These are phyloP conservation scores for Manis crassicaudata DNA, from an alignment of 2,797 vertebrate species.

Conservation along the genomic window DNA sequence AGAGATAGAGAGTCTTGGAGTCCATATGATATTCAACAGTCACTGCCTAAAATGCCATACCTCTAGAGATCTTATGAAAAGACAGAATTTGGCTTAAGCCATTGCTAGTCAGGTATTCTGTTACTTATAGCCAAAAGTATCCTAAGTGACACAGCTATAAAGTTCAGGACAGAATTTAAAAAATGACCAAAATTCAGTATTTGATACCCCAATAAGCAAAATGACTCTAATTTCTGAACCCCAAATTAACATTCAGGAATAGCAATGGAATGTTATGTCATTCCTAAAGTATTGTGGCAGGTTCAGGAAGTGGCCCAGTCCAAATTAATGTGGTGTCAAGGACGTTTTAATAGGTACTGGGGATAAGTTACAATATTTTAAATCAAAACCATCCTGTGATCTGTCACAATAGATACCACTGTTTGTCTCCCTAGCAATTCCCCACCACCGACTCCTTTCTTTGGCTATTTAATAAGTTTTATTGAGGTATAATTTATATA, in stretches of 20 bases:
- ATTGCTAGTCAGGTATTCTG: neutral
- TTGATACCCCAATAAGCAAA: slow-evolving; percentile 30
- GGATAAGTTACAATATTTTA: neutral
- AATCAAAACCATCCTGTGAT: slow-evolving; percentile 13
- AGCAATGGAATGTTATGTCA: neutral
- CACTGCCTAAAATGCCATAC: neutral
- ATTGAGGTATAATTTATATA: neutral
- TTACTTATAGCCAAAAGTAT: neutral
- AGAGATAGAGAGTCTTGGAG: neutral
- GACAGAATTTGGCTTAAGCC: neutral
- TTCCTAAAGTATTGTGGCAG: slow-evolving; percentile 6
- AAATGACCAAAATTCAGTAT: neutral
- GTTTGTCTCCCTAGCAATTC: neutral
- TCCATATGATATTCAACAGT: neutral
- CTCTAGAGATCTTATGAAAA: neutral
- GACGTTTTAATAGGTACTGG: slow-evolving; percentile 8
- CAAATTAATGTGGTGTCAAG: slow-evolving; percentile 25
- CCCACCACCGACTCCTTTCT: neutral
- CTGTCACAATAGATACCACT: neutral
- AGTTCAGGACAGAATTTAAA: slow-evolving; percentile 9
- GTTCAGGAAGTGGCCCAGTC: neutral
- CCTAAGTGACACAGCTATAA: neutral
- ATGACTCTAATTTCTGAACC: neutral
- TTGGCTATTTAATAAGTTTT: neutral
- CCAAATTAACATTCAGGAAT: slow-evolving; percentile 40